Base-by-base conservation (phyloP, 2,888 invertebrate genomes). In the Imbricaverruca yamaguchii region DNA sequence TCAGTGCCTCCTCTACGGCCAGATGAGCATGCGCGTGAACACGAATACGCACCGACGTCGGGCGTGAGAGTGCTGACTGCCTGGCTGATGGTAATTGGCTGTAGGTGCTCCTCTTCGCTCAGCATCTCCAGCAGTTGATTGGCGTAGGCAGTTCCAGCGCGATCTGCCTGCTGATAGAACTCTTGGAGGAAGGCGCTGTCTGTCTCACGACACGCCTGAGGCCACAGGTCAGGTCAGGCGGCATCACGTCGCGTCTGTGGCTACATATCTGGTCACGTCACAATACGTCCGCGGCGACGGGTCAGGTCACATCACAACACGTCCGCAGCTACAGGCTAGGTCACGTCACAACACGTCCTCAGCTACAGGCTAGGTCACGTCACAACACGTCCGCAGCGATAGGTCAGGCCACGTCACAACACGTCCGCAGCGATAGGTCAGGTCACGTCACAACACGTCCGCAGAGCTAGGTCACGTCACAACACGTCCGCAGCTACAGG, bases 151-250 rank as follows among this genome's bases (percentile, higher is more conserved):
- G 74, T 53, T n/a, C 53, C 12, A 18, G 74, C 74, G 15, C 53
- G 53, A 18, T 74, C 74, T 53, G 18, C 18, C 53, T 74, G 74
- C 74, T 74, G 74, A 53, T 74, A 74, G 18, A 74, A 53, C 74
- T 74, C 74, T 18, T 74, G 74, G 53, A 74, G 74, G 53, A 74
- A 74, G 18, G 53, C 74, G 53, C 74, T 74, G 74, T 74, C 74
- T 53, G 74, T 74, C 74, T 74, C 74, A 18, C 74, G 74, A 53
- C 74, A 74, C 15, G 13, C 18, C 74, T 74, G 74, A 0, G 53
- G 53, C 53, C 65, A 65, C 10, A 23, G 23, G 4, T 11, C 11
- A 9, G 10, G 23, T 23, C 23, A 4, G 21, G 10, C 11, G n/a
- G 23, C 21, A 10, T 11, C 3, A 7, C 65, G 23, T n/a, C 65